A percentile compares a stretch with the other conserved stretches of the same genome.
Conservation (phyloP, 1,140 invertebrate species). For the Panagrolaimus sp. region DNA sequence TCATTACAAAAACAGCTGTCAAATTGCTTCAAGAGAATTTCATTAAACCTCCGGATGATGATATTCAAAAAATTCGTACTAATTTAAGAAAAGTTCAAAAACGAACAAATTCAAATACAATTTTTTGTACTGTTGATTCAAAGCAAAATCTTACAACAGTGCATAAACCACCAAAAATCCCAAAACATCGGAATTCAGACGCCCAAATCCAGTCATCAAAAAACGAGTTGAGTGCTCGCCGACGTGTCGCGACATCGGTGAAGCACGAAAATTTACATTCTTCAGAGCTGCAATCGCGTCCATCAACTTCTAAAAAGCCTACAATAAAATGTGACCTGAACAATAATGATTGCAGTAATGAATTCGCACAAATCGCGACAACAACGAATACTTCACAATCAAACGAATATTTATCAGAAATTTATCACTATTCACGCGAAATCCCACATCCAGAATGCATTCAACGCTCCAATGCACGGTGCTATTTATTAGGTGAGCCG, state of each 20-base stretch:
- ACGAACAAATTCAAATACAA: constrained; percentile 6
- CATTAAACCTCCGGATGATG: neutral
- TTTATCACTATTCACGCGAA: constrained; percentile 3
- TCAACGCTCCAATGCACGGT: constrained; percentile 1
- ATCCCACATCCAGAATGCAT: constrained; percentile 2
- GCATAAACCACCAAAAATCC: neutral
- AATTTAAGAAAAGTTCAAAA: constrained; percentile 1
- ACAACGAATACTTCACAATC: neutral
- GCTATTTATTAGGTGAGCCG: constrained; percentile 3
- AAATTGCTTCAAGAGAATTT: neutral
- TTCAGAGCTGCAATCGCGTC: neutral
- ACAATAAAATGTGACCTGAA: neutral
- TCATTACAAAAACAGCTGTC: neutral
- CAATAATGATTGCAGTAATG: constrained; percentile 3
- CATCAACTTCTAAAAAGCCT: neutral
- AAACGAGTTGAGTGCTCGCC: constrained; percentile 11
- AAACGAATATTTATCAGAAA: neutral
- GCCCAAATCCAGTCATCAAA: constrained; percentile 12
- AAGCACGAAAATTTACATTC: constrained; percentile 14
- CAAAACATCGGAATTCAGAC: neutral
- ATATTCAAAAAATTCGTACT: constrained; percentile 9
- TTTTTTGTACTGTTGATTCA: too few relatives aligned
- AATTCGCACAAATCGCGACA: constrained; percentile 5
- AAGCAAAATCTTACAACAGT: neutral
- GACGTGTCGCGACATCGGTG: constrained; percentile 12